Base-by-base conservation (phyloP, 2,797 vertebrate genomes). In the Miichthys miiuy region DNA sequence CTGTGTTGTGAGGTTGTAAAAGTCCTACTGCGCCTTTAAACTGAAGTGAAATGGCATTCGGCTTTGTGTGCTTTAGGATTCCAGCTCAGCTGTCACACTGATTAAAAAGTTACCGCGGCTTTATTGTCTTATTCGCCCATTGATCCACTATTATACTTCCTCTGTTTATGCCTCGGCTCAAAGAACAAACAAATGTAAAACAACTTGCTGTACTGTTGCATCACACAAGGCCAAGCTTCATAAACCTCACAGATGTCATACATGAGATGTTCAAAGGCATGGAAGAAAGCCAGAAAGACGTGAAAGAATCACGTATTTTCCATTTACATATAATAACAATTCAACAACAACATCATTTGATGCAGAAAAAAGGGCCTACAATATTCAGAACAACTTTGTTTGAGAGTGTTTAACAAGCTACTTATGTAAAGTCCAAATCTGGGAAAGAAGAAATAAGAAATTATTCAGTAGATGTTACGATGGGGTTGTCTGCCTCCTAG, bases 1-100 rank as follows among this genome's bases (percentile, higher is more conserved):
- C 50, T 4, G 20, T 71, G 67, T 5, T 75, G 60, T 5, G 18
- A 50, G 62, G 56, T 25, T 68, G 44, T 77, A 61, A 78, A 83
- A 81, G 21, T 56, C 55, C 64, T 62, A 77, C 7, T 62, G 66
- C 25, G 0, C 12, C 61, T 81, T 77, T 60, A 75, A 82, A 64
- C 27, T 50, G n/a, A 46, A 30, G 46, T 46, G 71, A 46, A 67
- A 65, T 42, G 25, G 51, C 50, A 56, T 58, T 21, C 34, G 38
- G 11, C 41, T 57, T 25, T 38, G 67, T 52, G 72, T 34, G 70
- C 5, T 64, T 56, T n/a, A 52, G 23, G 54, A 58, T 57, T 62
- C 1, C 27, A 25, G 50, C 50, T 69, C 30, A 51, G 0, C 8
- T 47, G 74, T 61, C 79, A 23, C 7, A 25, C 25, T 76, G 72